Base-by-base conservation (phyloP, 1,140 invertebrate species). In the Drosophila lacertosa region DNA sequence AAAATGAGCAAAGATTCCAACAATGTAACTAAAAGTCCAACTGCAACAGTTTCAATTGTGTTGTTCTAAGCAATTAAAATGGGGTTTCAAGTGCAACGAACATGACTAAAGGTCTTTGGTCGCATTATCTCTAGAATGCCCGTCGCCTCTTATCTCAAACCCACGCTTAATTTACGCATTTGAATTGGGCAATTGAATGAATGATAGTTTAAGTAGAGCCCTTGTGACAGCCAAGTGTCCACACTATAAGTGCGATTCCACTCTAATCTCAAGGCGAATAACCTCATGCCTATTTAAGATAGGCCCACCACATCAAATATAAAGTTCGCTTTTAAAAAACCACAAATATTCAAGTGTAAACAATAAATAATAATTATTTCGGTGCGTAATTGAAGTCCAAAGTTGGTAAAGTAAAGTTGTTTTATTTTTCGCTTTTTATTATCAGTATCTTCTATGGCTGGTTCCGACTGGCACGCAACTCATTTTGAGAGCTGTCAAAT, bases 281-380 rank as follows among this genome's bases (percentile, higher is more conserved):
- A 50, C 39, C 69, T 53, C n/a, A 29, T 45, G 35, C 39, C 13
- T 45, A 42, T 42, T 42, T 67, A 63, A 63, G 53, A 64, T 71
- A 73, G 57, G 54, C 70, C 65, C 45, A 48, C 45, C 29, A 15
- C 47, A 4, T 32, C 29, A 74, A 62, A 45, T 51, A 18, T 16
- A 29, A 42, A 67, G 40, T 57, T 35, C 0, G 9, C 7, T 44
- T 42, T 24, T 58, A 18, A 22, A 66, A 51, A 65, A 67, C 50
- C 45, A 33, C 22, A 59, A 83, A 74, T 63, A 80, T 70, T 66
- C 62, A 74, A 65, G 65, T 76, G 75, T 72, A 77, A 84, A 84
- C 62, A 64, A 74, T 76, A 80, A 68, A 64, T 69, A 64, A 74
- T 67, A 40, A 75, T 75, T 60, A 73, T 58, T 72, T 67, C 35